Evolutionary conservation across 2,113 vertebrate species (phyloP).

Genomic region (Chionodraco myersi): DNA sequence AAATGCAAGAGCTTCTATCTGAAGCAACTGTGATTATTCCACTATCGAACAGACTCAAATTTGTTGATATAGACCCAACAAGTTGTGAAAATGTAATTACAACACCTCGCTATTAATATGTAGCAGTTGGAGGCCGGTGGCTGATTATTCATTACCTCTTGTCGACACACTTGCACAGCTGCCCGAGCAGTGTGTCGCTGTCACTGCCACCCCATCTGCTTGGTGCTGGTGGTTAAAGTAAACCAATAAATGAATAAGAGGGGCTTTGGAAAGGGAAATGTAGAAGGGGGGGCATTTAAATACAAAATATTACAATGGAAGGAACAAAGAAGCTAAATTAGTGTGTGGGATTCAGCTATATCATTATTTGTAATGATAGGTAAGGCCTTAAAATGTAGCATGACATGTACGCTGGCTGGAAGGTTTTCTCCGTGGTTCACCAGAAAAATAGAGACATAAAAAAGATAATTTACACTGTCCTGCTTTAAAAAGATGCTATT

Average conservation of each 20-base stretch:
- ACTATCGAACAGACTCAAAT: constrained; percentile 45
- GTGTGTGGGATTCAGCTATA: background rate
- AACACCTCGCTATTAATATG: constrained; percentile 84
- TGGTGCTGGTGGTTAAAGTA: constrained; percentile 69
- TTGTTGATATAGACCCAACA: constrained; percentile 63
- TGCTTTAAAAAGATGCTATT: constrained; percentile 38
- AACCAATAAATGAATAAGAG: constrained; percentile 63
- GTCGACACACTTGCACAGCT: constrained; percentile 82
- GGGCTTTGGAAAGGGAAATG: background rate
- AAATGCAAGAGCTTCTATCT: constrained; percentile 1
- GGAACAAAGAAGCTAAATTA: background rate
- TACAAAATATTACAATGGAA: background rate
- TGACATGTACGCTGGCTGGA: background rate
- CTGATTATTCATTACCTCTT: constrained; percentile 86
- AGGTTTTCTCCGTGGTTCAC: background rate
- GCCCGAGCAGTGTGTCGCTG: constrained; percentile 80
- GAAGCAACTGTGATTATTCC: constrained; percentile 25
- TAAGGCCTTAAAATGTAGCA: background rate
- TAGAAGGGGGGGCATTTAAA: background rate
- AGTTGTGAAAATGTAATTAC: constrained; percentile 79
- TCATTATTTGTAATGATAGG: background rate
- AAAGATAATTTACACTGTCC: background rate
- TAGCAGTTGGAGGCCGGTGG: constrained; percentile 78
- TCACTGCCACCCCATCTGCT: constrained; percentile 80
- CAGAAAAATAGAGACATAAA: background rate